These are phyloP conservation scores for Menura novaehollandiae DNA, from an alignment of 2,113 vertebrate species.

Conservation along the genomic window DNA sequence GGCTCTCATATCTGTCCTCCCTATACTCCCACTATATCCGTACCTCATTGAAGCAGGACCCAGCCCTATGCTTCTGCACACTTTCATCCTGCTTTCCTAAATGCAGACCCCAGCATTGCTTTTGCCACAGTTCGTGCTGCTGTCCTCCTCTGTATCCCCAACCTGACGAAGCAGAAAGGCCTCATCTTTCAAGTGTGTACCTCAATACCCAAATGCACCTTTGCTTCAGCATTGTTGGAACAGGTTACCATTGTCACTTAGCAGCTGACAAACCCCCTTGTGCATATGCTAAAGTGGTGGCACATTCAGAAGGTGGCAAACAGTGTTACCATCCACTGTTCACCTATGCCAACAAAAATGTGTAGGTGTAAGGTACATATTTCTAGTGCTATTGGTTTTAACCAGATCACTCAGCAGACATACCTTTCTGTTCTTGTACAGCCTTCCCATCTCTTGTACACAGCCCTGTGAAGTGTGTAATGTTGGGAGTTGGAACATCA, in stretches of 20 bases:
- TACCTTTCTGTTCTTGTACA: background rate
- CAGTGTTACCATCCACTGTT: background rate
- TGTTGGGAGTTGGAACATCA: background rate
- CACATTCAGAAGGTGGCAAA: background rate
- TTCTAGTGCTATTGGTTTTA: background rate
- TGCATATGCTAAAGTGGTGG: background rate
- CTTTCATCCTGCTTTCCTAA: background rate
- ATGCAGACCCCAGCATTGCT: background rate
- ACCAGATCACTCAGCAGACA: background rate
- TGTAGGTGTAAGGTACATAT: background rate
- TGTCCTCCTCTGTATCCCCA: background rate
- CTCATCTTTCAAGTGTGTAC: background rate
- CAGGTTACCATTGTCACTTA: background rate
- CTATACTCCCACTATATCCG: background rate
- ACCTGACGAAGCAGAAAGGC: background rate
- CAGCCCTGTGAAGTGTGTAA: too few species aligned
- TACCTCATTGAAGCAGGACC: background rate
- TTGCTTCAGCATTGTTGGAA: background rate
- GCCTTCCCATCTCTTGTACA: background rate
- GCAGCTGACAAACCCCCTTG: background rate
- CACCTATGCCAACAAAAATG: background rate
- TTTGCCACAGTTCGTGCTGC: background rate
- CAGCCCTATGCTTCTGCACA: fast-evolving
- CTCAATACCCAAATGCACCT: background rate
- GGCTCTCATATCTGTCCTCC: background rate